A percentile compares a stretch with the other conserved stretches of the same genome.
phyloP scores from a whole-genome alignment of 2,113 vertebrate genomes.

The Cynopterus brachyotis region DNA sequence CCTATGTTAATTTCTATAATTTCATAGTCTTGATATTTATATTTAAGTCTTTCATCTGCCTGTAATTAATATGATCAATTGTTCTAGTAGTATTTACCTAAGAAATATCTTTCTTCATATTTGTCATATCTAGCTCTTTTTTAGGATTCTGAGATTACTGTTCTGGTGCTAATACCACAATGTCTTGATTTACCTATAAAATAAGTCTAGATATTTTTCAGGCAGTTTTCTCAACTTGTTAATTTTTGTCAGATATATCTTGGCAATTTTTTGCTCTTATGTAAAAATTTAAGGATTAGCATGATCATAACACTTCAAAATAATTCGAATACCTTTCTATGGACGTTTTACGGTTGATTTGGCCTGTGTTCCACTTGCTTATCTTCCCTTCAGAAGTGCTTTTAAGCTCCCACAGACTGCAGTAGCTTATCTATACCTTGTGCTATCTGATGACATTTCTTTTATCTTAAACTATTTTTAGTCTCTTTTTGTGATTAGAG shows the following conservation, averaged over 20 bases:
- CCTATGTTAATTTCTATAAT: neutral
- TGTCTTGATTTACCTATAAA: neutral
- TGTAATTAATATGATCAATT: neutral
- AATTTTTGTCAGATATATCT: neutral
- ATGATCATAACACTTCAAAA: neutral
- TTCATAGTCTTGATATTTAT: neutral
- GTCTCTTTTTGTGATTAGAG: neutral
- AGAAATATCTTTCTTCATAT: neutral
- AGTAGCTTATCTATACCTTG: slow-evolving; percentile 48
- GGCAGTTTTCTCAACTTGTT: neutral
- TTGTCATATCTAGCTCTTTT: neutral
- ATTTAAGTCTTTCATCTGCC: neutral
- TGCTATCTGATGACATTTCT: slow-evolving; percentile 43
- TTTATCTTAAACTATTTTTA: slow-evolving; percentile 68
- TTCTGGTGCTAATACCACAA: neutral
- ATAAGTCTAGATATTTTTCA: neutral
- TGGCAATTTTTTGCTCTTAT: neutral
- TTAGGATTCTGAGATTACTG: neutral
- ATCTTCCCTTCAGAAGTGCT: slow-evolving; percentile 15
- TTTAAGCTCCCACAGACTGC: neutral
- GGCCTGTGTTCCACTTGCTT: neutral
- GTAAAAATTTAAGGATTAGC: neutral
- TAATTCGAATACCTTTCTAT: neutral
- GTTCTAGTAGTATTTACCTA: neutral
- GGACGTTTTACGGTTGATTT: neutral